Conservation (phyloP, 2,113 vertebrate species). For the Hippocampus guttulatus region DNA sequence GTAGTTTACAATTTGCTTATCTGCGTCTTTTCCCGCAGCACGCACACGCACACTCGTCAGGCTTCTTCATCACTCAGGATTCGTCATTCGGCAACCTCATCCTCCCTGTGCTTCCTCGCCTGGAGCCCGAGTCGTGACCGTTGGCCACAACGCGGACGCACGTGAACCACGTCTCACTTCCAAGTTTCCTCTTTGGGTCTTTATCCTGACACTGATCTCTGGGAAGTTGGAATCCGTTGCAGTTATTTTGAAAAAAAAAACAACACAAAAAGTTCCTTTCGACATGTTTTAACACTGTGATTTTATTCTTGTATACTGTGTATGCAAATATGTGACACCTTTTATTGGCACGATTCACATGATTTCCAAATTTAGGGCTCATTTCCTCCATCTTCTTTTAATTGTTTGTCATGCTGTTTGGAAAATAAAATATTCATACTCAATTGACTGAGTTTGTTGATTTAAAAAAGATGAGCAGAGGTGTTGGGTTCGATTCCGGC, state of each 20-base stretch:
- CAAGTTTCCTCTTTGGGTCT: background rate
- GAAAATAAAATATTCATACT: background rate
- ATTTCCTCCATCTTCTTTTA: background rate
- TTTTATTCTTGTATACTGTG: background rate
- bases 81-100: constrained; percentile 95
- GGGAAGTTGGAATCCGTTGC: background rate
- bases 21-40: constrained; percentile 72
- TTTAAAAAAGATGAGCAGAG: background rate
- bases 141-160: constrained; percentile 39
- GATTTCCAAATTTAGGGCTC: background rate
- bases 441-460: background rate
- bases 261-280: background rate
- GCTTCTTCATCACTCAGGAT: constrained; percentile 96
- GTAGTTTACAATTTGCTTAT: background rate
- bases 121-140: constrained; percentile 86
- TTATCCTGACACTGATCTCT: background rate
- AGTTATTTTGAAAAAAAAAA: background rate
- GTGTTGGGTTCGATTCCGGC: no score
- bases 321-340: background rate
- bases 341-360: background rate
- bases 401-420: constrained; percentile 2
- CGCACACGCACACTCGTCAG: constrained; percentile 89
- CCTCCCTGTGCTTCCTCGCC: constrained; percentile 88
- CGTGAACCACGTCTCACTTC: background rate
- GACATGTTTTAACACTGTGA: background rate